phyloP scores from a whole-genome alignment of 2,888 invertebrate genomes.

The Agapostemon virescens region DNA sequence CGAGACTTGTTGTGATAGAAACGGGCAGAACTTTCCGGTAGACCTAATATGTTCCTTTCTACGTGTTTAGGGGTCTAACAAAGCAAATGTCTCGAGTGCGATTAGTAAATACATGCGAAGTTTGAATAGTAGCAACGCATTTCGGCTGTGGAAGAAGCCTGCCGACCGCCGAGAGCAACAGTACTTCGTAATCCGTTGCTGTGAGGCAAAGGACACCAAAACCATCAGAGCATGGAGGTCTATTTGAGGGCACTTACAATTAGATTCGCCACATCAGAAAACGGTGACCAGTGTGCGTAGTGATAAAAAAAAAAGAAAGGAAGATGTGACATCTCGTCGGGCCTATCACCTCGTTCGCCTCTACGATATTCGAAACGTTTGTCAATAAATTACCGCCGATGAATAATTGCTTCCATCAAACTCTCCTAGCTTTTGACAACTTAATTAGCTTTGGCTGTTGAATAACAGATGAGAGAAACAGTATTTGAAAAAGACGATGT shows the following conservation, averaged over 20 bases:
- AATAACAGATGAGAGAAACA: neutral
- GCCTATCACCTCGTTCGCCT: constrained; percentile 21
- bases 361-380: constrained; percentile 1
- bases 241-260: constrained; percentile 55
- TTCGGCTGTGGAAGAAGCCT: constrained; percentile 29
- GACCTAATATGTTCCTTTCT: neutral
- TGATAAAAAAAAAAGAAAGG: constrained; percentile 24
- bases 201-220: constrained; percentile 55
- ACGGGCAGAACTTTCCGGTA: too few relatives aligned
- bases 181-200: constrained; percentile 45
- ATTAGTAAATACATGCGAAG: constrained; percentile 66
- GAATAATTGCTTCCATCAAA: neutral
- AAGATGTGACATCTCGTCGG: constrained; percentile 17
- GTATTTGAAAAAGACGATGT: neutral
- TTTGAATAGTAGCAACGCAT: constrained; percentile 56
- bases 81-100: constrained; percentile 48
- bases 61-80: constrained; percentile 42
- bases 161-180: constrained; percentile 47
- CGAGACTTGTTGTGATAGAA: too few relatives aligned
- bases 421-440: neutral
- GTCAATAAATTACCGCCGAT: neutral
- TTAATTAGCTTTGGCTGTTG: neutral
- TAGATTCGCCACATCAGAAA: constrained; percentile 69
- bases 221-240: constrained; percentile 65
- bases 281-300: constrained; percentile 29